Evolutionary conservation across 1,140 invertebrate genomes (phyloP).

Genomic region (Sogatella furcifera): DNA sequence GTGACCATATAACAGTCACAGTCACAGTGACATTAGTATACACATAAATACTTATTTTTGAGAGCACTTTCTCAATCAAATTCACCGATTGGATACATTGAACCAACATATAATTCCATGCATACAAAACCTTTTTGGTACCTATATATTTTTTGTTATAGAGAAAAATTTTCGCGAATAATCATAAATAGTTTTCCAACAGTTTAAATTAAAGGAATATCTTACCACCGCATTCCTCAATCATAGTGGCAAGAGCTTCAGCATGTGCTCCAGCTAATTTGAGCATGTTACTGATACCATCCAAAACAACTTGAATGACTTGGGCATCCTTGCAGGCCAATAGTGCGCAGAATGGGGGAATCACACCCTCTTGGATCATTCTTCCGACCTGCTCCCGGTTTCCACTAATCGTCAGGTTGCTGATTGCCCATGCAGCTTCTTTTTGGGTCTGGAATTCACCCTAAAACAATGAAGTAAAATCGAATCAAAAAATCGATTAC

Average conservation of each 20-base stretch:
- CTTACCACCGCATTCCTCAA: constrained; percentile 78
- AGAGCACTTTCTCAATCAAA: too few species aligned
- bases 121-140: too few species aligned
- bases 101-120: too few species aligned
- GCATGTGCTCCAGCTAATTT: constrained; percentile 68
- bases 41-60: too few species aligned
- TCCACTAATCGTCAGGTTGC: constrained; percentile 96
- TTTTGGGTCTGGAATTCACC: constrained; percentile 99
- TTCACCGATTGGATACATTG: too few species aligned
- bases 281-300: constrained; percentile 86
- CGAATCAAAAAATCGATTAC: too few species aligned
- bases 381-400: constrained; percentile 79
- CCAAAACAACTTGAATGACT: constrained; percentile 80
- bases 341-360: constrained; percentile 82
- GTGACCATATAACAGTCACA: too few species aligned
- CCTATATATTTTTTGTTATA: too few species aligned
- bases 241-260: constrained; percentile 70
- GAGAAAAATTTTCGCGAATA: too few species aligned
- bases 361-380: constrained; percentile 79
- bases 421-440: constrained; percentile 98
- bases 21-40: too few species aligned
- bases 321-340: constrained; percentile 83
- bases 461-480: constrained; percentile 32
- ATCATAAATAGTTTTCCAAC: too few species aligned
- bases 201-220: neutral